These are phyloP conservation scores for Drosophila athabasca DNA, from an alignment of 1,140 invertebrate genomes.

Conservation along the genomic window DNA sequence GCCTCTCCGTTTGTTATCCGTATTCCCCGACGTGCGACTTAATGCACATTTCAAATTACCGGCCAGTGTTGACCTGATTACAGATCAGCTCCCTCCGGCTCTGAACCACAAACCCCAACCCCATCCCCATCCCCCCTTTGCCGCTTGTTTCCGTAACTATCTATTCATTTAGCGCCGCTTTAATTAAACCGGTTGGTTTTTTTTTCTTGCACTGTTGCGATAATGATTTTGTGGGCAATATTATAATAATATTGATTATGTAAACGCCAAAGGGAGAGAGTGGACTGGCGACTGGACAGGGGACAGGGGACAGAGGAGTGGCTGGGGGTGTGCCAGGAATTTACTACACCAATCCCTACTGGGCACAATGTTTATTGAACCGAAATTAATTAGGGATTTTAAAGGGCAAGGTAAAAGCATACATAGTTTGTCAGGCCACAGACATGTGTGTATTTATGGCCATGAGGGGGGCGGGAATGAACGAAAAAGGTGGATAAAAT, in stretches of 20 bases:
- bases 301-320: too few species aligned
- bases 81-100: slow-evolving; percentile 33
- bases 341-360: slow-evolving; percentile 9
- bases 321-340: background rate
- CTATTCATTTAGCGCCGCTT: slow-evolving; percentile 51
- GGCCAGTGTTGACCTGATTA: slow-evolving; percentile 63
- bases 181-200: slow-evolving; percentile 49
- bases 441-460: slow-evolving; percentile 4
- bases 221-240: slow-evolving; percentile 52
- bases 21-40: slow-evolving; percentile 45
- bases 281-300: too few species aligned
- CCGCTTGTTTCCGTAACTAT: slow-evolving; percentile 21
- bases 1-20: slow-evolving; percentile 5
- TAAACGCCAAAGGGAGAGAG: slow-evolving; percentile 10
- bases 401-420: slow-evolving; percentile 50
- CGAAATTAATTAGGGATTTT: slow-evolving; percentile 47
- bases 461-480: background rate
- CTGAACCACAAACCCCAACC: background rate
- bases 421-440: slow-evolving; percentile 31
- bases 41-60: slow-evolving; percentile 61
- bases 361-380: slow-evolving; percentile 31
- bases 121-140: background rate
- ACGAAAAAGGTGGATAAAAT: too few species aligned
- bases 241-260: slow-evolving; percentile 59
- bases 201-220: slow-evolving; percentile 23